Evolutionary conservation across 2,113 vertebrate genomes (phyloP).

Genomic region (Pelodiscus sinensis): DNA sequence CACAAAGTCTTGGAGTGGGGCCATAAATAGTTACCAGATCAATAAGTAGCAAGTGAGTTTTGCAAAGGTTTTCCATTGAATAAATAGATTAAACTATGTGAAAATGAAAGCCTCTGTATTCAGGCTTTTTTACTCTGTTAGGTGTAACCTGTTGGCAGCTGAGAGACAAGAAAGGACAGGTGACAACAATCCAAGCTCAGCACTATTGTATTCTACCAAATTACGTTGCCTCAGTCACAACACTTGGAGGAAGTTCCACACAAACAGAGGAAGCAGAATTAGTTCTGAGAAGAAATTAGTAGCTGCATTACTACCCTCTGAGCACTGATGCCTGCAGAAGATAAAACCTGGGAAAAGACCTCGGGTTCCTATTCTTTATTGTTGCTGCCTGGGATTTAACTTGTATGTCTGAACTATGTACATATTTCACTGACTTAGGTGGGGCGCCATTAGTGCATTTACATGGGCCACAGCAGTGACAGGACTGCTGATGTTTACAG

Average conservation of each 20-base stretch:
- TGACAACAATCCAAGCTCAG: conserved; percentile 70
- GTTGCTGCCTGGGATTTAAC: conserved; percentile 80
- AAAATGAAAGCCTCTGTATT: background rate
- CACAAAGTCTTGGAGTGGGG: background rate
- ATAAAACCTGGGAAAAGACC: conserved; percentile 89
- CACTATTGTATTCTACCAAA: conserved; percentile 66
- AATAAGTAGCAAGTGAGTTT: background rate
- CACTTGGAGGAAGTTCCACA: conserved; percentile 84
- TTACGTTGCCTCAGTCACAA: conserved; percentile 71
- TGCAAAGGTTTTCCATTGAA: fast-evolving
- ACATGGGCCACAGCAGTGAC: conserved; percentile 65
- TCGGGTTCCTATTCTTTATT: conserved; percentile 81
- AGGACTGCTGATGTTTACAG: conserved; percentile 82
- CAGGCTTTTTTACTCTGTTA: conserved; percentile 2
- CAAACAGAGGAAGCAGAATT: conserved; percentile 87
- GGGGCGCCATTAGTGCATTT: conserved; percentile 62
- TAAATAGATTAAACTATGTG: background rate
- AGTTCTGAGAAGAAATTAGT: conserved; percentile 80
- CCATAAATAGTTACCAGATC: conserved; percentile 13
- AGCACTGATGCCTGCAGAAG: conserved; percentile 81
- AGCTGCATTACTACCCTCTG: conserved; percentile 76
- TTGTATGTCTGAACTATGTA: conserved; percentile 77
- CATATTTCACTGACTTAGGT: conserved; percentile 81
- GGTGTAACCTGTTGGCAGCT: conserved; percentile 39
- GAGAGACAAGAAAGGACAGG: conserved; percentile 77